phyloP scores from a whole-genome alignment of 2,113 vertebrate species.

The Rhea pennata region DNA sequence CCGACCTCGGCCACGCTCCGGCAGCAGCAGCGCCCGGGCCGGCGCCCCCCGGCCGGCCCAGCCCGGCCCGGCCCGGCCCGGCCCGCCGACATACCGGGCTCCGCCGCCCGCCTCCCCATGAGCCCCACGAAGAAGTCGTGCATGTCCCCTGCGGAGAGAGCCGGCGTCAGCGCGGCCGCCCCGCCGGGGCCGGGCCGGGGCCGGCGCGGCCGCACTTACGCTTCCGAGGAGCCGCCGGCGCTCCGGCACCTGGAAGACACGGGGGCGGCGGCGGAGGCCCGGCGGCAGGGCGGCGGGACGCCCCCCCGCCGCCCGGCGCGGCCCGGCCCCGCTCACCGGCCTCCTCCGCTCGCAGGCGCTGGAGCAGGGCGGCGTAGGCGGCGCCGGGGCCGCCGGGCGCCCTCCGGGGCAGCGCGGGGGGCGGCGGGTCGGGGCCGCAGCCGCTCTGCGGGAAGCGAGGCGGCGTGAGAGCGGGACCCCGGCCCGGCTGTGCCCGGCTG shows the following conservation, averaged over 20 bases:
- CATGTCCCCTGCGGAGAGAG: conserved; percentile 85
- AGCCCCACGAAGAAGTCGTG: conserved; percentile 94
- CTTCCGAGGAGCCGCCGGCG: conserved; percentile 58
- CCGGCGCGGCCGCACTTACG: conserved; percentile 67
- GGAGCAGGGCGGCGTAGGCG: not conserved
- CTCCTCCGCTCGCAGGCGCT: not conserved
- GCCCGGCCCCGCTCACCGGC: not conserved
- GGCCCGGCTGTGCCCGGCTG: too few relatives aligned
- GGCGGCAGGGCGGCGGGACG: not conserved
- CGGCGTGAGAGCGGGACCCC: not conserved
- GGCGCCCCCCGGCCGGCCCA: too few relatives aligned
- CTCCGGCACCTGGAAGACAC: conserved; percentile 65
- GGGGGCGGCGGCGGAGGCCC: not conserved
- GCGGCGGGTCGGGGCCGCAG: not conserved
- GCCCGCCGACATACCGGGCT: conserved; percentile 70
- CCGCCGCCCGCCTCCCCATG: conserved; percentile 88
- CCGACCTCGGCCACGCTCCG: too few relatives aligned
- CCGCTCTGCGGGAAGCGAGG: not conserved
- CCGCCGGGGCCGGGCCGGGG: not conserved
- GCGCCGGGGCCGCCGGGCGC: not conserved
- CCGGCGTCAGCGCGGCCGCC: not conserved
- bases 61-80: too few relatives aligned
- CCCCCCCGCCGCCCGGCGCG: too few relatives aligned
- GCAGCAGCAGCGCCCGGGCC: too few relatives aligned
- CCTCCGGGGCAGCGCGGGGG: not conserved